Evolutionary conservation across 1,140 invertebrate genomes (phyloP), one percentile per base, ranked within the genome.

Genomic region (Branchinecta lynchi): DNA sequence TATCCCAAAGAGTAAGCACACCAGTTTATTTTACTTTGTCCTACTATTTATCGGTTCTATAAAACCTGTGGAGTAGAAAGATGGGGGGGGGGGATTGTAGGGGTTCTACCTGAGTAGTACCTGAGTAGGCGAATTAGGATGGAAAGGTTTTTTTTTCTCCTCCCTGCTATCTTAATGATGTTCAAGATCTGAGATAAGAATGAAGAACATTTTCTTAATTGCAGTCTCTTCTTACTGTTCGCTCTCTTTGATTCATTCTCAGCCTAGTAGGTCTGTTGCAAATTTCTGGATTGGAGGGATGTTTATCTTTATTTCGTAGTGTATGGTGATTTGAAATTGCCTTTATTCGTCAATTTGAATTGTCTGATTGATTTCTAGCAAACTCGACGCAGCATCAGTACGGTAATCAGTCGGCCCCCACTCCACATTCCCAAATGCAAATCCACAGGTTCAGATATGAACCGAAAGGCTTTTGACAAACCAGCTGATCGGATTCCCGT

Each of bases 361-460:
- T 32, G 32, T 32, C 32, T 32, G 32, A 60, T 20, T 60, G 51
- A 60, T 60, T 60, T 60, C 17, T 60, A 60, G 51, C 17, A 12
- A 12, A 60, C 51, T 15, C 12, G 51, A 60, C 12, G 51, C 12
- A 60, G 51, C 17, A 20, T 60, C 17, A 60, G 51, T 20, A 60
- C 51, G 2, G 12, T 60, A 20, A 20, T 60, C 12, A 20, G 51
- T 20, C 51, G 51, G 1, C 51, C 51, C 51, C 51, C 51, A 60
- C 17, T 60, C 12, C 17, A 60, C 51, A 60, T 60, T 60, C 51
- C 51, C 17, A 60, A 60, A 60, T 60, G 51, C 51, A 60, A 60
- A 60, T 60, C 51, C 12, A 60, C 51, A 15, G 51, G 51, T 60
- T 60, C 51, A 60, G 51, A 60, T 60, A 15, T 60, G 51, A 12